Percentiles rank a stretch among this genome's conserved stretches.
Conservation (phyloP, 1,140 invertebrate species). For the Cyclina sinensis region DNA sequence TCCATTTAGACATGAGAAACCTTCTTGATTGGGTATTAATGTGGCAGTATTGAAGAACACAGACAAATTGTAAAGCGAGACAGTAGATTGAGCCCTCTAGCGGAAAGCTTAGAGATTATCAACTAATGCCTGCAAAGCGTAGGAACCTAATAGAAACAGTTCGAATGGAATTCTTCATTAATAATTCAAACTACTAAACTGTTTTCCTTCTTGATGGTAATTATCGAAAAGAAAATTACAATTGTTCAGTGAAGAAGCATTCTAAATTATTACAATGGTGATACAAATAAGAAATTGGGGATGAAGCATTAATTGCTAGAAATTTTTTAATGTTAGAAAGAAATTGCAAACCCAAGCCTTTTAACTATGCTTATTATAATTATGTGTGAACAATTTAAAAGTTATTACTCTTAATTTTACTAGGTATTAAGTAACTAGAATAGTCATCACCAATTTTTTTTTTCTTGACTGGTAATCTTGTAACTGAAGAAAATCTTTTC, state of each 20-base stretch:
- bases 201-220: slow-evolving; percentile 20
- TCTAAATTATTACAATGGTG: too few species aligned
- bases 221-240: neutral
- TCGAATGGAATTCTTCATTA: slow-evolving; percentile 29
- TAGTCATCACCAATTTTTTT: too few species aligned
- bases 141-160: neutral
- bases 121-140: slow-evolving; percentile 13
- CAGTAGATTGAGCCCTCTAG: neutral
- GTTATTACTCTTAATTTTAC: too few species aligned
- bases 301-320: too few species aligned
- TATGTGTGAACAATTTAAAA: too few species aligned
- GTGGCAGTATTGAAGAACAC: neutral
- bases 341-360: too few species aligned
- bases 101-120: slow-evolving; percentile 11
- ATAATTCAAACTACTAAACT: slow-evolving; percentile 43
- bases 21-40: slow-evolving; percentile 38
- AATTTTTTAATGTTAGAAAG: too few species aligned
- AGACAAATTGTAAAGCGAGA: neutral
- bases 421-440: too few species aligned
- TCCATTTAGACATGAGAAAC: neutral
- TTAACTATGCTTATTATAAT: too few species aligned
- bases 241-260: neutral
- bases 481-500: too few species aligned
- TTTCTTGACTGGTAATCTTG: too few species aligned
- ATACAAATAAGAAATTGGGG: too few species aligned